phyloP scores from a whole-genome alignment of 2,888 invertebrate genomes.

The Blastobasis adustella region DNA sequence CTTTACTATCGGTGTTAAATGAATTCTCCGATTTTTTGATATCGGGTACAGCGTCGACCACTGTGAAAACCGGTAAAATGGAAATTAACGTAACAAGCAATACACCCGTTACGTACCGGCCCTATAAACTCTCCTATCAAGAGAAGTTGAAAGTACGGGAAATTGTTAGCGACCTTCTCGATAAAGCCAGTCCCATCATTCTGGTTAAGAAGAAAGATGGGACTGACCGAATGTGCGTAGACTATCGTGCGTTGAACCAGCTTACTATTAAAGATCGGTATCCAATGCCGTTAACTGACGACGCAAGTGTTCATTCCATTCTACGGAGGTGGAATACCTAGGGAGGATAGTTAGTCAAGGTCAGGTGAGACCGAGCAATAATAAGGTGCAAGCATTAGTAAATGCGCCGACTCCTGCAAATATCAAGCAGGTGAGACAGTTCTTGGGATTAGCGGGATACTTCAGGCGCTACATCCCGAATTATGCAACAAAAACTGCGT shows the following conservation, averaged over 20 bases:
- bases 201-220: conserved; percentile 18
- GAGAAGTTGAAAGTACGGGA: too few relatives aligned
- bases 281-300: conserved; percentile 27
- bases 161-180: too few relatives aligned
- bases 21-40: too few relatives aligned
- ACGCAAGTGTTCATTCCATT: conserved; percentile 11
- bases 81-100: too few relatives aligned
- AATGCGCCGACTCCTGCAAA: conserved; percentile 9
- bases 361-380: conserved; percentile 4
- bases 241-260: conserved; percentile 11
- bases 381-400: conserved; percentile 7
- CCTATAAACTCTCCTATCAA: not conserved
- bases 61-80: too few relatives aligned
- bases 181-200: conserved; percentile 2
- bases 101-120: too few relatives aligned
- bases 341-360: too few relatives aligned
- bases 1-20: too few relatives aligned
- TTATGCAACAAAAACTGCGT: conserved; percentile 18
- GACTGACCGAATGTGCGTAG: conserved; percentile 20
- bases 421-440: conserved; percentile 23
- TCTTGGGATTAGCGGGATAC: too few relatives aligned
- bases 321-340: conserved; percentile 2
- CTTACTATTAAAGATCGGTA: conserved; percentile 22
- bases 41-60: too few relatives aligned
- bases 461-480: conserved; percentile 18